phyloP scores from a whole-genome alignment of 2,888 invertebrate genomes.

The Eupeodes luniger region DNA sequence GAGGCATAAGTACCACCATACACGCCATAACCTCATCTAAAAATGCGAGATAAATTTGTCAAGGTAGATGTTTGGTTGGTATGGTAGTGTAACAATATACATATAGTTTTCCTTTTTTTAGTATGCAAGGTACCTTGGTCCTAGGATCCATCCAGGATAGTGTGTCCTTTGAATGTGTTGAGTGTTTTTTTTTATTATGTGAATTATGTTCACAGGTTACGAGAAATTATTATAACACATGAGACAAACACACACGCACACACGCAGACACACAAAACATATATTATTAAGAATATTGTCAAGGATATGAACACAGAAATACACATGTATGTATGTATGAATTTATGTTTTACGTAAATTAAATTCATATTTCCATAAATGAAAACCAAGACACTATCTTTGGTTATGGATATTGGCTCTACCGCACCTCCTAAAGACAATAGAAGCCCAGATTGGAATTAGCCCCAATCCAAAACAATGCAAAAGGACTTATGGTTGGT shows the following conservation, averaged over 20 bases:
- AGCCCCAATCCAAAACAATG: slow-evolving; percentile 17
- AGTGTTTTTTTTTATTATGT: slow-evolving; percentile 7
- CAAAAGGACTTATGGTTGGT: background rate
- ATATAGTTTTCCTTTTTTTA: background rate
- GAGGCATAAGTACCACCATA: background rate
- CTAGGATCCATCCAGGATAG: background rate
- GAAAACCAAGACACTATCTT: background rate
- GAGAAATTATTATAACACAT: slow-evolving; percentile 22
- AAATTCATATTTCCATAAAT: slow-evolving; percentile 10
- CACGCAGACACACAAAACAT: background rate
- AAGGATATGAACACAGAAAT: background rate
- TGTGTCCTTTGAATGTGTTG: background rate
- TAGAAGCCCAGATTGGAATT: slow-evolving; percentile 12
- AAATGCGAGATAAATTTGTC: background rate
- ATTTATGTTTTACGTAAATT: slow-evolving; percentile 10
- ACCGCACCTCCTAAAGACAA: slow-evolving; percentile 5
- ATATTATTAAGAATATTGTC: background rate
- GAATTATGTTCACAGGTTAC: slow-evolving; percentile 13
- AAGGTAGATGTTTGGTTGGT: too few species aligned
- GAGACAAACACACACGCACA: background rate
- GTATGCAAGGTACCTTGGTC: too few species aligned
- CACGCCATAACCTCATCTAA: background rate
- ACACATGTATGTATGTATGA: background rate
- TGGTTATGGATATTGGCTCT: background rate
- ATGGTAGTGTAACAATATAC: background rate